Conservation (phyloP, 2,113 vertebrate species). For the Ceyx cyanopectus region DNA sequence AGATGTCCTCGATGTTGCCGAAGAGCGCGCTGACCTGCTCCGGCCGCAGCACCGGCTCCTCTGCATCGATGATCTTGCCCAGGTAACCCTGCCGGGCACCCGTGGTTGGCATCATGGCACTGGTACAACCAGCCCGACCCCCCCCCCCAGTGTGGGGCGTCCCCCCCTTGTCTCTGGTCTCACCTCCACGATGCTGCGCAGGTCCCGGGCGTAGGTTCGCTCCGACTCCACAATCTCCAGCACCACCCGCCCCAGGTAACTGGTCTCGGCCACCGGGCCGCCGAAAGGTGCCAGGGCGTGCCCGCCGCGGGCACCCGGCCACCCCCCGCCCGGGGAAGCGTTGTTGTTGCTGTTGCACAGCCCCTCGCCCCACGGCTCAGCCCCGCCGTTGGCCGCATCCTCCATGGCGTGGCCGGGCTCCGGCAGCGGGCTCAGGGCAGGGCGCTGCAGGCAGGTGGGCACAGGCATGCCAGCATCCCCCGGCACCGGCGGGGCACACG, state of each 20-base stretch:
- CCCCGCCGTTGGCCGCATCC: not conserved
- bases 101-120: accelerated
- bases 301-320: not conserved
- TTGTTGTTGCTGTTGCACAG: conserved; percentile 79
- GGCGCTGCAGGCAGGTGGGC: conserved; percentile 62
- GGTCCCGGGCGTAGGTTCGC: conserved; percentile 91
- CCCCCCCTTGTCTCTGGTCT: not conserved
- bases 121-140: not conserved
- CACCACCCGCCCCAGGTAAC: conserved; percentile 92
- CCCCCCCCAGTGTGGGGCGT: accelerated
- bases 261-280: conserved; percentile 78
- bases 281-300: conserved; percentile 75
- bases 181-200: conserved; percentile 95
- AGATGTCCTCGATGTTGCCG: conserved; percentile 97
- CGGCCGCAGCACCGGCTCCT: conserved; percentile 86
- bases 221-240: conserved; percentile 96
- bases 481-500: accelerated
- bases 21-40: conserved; percentile 95
- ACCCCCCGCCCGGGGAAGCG: not conserved
- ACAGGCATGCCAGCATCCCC: conserved; percentile 81
- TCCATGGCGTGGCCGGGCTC: conserved; percentile 79
- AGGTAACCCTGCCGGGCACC: conserved; percentile 87
- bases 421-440: conserved; percentile 78
- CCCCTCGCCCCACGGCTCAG: not conserved
- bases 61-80: conserved; percentile 90